Base-by-base conservation (phyloP, 1,140 invertebrate species). In the Helicoverpa zea region DNA sequence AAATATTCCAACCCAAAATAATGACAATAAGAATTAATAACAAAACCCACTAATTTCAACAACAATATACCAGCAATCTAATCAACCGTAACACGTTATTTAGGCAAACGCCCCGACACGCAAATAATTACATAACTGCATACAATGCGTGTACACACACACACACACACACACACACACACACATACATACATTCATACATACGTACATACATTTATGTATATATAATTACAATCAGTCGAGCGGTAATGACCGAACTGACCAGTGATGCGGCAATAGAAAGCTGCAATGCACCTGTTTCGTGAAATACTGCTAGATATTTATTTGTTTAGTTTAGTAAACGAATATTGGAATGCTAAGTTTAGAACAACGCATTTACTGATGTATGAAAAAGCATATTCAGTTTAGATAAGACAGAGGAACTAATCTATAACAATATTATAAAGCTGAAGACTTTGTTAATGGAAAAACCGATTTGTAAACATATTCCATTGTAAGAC, bases 201-300 rank as follows among this genome's bases (percentile, higher is more conserved):
- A 56, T 56, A 56, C 16, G 59, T 63, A 23, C 68, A 52, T 29
- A 47, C 12, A 72, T 13, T n/a, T n/a, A 35, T 35, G 59, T 23
- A 63, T 63, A 2, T 35, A 43, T 54, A 54, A 77, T 77, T 77
- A 66, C 49, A 66, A 30, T n/a, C 51, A 56, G 59, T 64, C 5
- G 23, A 66, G 51, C 75, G 75, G 51, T 77, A 77, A 77, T 77
- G 75, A 77, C 74, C 74, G 61, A 64, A 64, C 59, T 77, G 61
- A 13, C 13, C 74, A 64, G 59, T 77, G 59, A 77, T 29, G 59
- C 74, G 74, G 59, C 47, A 30, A 52, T 77, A 77, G 74, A 77
- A 77, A 77, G 74, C 49, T 75, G 56, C 18, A 9, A 43, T 43
- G 35, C 35, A 43, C 35, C 35, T 43, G 35, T 43, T 7, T 43